phyloP scores from a whole-genome alignment of 1,140 invertebrate species.

The Mylabris phalerata region DNA sequence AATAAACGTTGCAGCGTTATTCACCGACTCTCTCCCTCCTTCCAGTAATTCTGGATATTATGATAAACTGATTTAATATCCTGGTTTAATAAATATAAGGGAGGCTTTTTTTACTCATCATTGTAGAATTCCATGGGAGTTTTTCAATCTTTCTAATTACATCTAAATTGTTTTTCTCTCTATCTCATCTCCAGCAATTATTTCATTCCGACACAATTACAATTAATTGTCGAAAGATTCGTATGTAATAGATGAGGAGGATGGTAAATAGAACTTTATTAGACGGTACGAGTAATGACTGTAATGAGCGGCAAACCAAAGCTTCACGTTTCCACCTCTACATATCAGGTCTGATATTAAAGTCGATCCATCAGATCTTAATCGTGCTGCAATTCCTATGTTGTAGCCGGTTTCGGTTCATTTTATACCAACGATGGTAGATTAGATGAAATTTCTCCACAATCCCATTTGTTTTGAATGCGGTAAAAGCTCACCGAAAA shows the following conservation, averaged over 20 bases:
- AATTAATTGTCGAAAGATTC: too few relatives aligned
- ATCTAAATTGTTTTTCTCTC: too few relatives aligned
- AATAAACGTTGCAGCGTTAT: constrained; percentile 15
- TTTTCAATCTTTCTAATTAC: too few relatives aligned
- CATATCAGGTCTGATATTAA: constrained; percentile 18
- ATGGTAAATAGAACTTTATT: constrained; percentile 10
- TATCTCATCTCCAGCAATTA: too few relatives aligned
- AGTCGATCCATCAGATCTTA: constrained; percentile 20
- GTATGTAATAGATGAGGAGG: background rate
- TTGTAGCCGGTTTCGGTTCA: constrained; percentile 1
- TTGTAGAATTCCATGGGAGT: too few relatives aligned
- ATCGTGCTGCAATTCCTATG: constrained; percentile 8
- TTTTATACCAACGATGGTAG: too few relatives aligned
- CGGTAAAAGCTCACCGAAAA: too few relatives aligned
- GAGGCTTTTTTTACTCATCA: constrained; percentile 3
- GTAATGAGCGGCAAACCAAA: constrained; percentile 22
- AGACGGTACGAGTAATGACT: constrained; percentile 18
- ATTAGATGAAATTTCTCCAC: too few relatives aligned
- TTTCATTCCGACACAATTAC: too few relatives aligned
- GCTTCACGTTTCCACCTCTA: constrained; percentile 17
- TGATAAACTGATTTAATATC: constrained; percentile 29
- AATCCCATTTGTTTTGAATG: too few relatives aligned
- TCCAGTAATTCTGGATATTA: constrained; percentile 23
- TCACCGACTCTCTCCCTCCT: constrained; percentile 5
- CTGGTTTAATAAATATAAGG: constrained; percentile 24